These are phyloP conservation scores for Talpa occidentalis DNA, from an alignment of 2,113 vertebrate species.

Conservation along the genomic window DNA sequence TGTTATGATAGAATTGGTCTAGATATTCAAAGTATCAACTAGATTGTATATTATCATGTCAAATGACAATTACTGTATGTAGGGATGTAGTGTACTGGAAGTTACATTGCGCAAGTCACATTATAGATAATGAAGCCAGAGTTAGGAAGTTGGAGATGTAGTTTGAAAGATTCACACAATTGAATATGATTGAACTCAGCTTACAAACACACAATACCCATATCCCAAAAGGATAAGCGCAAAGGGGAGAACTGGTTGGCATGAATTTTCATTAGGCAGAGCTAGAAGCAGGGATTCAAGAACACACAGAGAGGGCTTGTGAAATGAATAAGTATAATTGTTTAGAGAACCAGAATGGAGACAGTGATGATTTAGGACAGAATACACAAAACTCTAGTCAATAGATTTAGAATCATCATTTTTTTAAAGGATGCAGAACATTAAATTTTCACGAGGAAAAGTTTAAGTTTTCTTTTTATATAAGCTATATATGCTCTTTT, in stretches of 20 bases:
- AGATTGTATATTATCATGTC: background rate
- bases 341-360: background rate
- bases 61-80: background rate
- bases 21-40: slow-evolving; percentile 5
- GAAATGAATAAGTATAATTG: background rate
- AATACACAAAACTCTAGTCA: background rate
- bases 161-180: background rate
- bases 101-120: background rate
- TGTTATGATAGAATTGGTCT: background rate
- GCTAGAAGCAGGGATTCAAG: background rate
- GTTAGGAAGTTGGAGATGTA: background rate
- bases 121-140: background rate
- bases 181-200: background rate
- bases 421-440: background rate
- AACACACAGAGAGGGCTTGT: background rate
- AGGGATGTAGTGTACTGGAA: background rate
- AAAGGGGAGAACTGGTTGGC: no score
- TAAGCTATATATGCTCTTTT: background rate
- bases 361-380: background rate
- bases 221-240: no score
- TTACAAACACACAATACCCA: no score
- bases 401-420: background rate
- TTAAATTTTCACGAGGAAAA: slow-evolving; percentile 1
- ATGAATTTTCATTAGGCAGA: no score
- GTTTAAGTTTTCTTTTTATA: background rate